These are phyloP conservation scores for Leptodactylus fallax DNA, from an alignment of 2,797 vertebrate genomes.

Conservation along the genomic window DNA sequence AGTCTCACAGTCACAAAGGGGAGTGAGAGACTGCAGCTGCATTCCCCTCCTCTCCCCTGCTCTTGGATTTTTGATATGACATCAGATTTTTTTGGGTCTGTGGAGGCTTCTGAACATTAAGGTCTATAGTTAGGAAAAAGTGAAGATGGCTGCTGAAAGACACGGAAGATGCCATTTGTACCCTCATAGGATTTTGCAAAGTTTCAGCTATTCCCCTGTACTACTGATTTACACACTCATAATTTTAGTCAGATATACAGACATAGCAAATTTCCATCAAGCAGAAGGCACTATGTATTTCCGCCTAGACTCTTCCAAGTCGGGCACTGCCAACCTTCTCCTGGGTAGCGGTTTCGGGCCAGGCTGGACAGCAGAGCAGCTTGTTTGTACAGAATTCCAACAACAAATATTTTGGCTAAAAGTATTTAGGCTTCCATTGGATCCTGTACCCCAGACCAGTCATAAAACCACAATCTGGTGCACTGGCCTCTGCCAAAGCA, in stretches of 20 bases:
- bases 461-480: constrained; percentile 51
- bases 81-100: not conserved
- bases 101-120: not conserved
- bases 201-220: too few relatives aligned
- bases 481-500: constrained; percentile 16
- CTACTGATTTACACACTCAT: not conserved
- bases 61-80: not conserved
- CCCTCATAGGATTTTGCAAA: not conserved
- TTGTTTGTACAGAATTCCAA: constrained; percentile 39
- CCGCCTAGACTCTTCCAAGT: not conserved
- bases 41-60: constrained; percentile 7
- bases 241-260: not conserved
- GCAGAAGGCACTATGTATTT: constrained; percentile 17
- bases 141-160: too few relatives aligned
- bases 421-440: constrained; percentile 35
- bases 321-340: constrained; percentile 1
- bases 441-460: constrained; percentile 17
- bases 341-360: not conserved
- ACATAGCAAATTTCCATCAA: not conserved
- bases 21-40: not conserved
- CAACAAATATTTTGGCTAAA: constrained; percentile 55
- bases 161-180: not conserved
- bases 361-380: constrained; percentile 16
- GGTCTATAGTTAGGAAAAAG: not conserved
- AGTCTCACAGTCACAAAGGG: not conserved